Conservation (phyloP, 2,113 vertebrate species). For the Agelaius tricolor region DNA sequence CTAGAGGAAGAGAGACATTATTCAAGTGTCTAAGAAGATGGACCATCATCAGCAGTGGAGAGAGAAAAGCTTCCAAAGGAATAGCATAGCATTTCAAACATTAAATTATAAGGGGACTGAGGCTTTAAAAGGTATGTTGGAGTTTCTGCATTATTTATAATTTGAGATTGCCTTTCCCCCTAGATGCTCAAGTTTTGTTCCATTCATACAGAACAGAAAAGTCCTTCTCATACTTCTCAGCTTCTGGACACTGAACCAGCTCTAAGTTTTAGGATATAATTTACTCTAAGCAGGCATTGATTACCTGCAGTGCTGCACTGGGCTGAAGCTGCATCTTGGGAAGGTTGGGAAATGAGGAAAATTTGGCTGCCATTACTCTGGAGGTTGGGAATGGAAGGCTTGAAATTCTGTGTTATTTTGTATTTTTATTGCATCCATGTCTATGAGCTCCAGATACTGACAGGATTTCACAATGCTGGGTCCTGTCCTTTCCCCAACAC, state of each 20-base stretch:
- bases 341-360: neutral
- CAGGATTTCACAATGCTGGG: neutral
- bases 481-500: neutral
- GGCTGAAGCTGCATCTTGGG: neutral
- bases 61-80: slow-evolving; percentile 44
- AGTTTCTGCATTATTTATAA: slow-evolving; percentile 65
- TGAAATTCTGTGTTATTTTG: neutral
- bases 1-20: slow-evolving; percentile 52
- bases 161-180: slow-evolving; percentile 48
- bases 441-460: neutral
- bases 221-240: neutral
- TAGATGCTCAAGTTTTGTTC: neutral
- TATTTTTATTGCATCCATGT: neutral
- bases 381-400: neutral
- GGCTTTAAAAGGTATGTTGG: slow-evolving; percentile 30
- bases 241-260: neutral
- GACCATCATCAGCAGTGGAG: slow-evolving; percentile 13
- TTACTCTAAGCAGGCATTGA: neutral
- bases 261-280: neutral
- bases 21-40: slow-evolving; percentile 58
- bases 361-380: neutral
- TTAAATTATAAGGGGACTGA: slow-evolving; percentile 40
- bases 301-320: neutral
- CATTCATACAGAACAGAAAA: neutral
- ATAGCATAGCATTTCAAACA: slow-evolving; percentile 37